phyloP scores from a whole-genome alignment of 2,797 vertebrate genomes.

The Mallotus villosus region DNA sequence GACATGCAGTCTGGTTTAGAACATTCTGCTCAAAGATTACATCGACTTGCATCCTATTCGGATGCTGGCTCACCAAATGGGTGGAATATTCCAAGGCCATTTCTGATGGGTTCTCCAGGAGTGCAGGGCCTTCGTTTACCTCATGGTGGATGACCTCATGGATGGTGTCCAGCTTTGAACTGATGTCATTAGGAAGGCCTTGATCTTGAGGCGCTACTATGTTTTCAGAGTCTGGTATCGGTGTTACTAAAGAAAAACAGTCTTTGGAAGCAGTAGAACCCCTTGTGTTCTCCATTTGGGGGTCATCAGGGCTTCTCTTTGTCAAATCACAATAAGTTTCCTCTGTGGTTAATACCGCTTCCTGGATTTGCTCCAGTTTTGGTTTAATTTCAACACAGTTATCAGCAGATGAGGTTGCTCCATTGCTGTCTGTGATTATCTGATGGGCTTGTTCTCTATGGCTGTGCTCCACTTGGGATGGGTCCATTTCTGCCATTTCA shows the following conservation, averaged over 20 bases:
- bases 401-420: conserved; percentile 32
- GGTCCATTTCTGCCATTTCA: conserved; percentile 36
- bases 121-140: conserved; percentile 25
- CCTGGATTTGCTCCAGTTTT: conserved; percentile 18
- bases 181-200: conserved; percentile 42
- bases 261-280: conserved; percentile 25
- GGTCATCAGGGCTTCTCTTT: conserved; percentile 9
- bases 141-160: conserved; percentile 53
- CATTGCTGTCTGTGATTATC: conserved; percentile 24
- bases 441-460: conserved; percentile 23
- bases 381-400: conserved; percentile 39
- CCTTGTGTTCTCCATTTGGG: conserved; percentile 25
- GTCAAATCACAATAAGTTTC: conserved; percentile 28
- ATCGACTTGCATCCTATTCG: not conserved
- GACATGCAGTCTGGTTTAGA: conserved; percentile 33
- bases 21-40: conserved; percentile 5
- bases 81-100: conserved; percentile 14
- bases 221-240: not conserved
- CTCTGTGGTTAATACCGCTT: conserved; percentile 11
- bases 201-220: conserved; percentile 3
- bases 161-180: conserved; percentile 65
- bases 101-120: conserved; percentile 24
- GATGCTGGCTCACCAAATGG: conserved; percentile 4
- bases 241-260: conserved; percentile 21
- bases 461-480: conserved; percentile 10